Percentiles rank a stretch among this genome's conserved stretches.
phyloP scores from a whole-genome alignment of 2,888 invertebrate species.

The Drosophila austrosaltans region DNA sequence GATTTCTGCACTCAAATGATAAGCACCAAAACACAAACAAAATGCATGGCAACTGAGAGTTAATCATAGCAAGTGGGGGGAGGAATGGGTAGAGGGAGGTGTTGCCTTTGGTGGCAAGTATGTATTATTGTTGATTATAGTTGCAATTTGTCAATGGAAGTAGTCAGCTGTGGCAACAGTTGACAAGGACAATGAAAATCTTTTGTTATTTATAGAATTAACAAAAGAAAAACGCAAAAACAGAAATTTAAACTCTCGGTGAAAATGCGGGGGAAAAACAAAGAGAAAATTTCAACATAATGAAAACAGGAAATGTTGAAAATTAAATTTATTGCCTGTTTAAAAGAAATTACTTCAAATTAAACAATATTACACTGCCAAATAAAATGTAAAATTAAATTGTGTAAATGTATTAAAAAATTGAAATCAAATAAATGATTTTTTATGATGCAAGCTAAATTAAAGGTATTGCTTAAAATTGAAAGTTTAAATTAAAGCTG shows the following conservation, averaged over 20 bases:
- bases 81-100: too few species aligned
- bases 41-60: conserved; percentile 32
- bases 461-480: too few species aligned
- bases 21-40: conserved; percentile 49
- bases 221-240: not conserved
- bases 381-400: not conserved
- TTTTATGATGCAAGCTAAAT: too few species aligned
- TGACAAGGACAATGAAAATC: conserved; percentile 67
- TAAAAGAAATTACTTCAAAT: not conserved
- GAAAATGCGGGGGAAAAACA: not conserved
- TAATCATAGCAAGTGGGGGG: not conserved
- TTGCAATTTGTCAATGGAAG: conserved; percentile 65
- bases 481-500: too few species aligned
- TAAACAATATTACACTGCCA: conserved; percentile 6
- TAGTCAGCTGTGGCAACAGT: conserved; percentile 27
- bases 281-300: conserved; percentile 2
- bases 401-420: too few species aligned
- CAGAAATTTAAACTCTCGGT: not conserved
- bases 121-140: conserved; percentile 57
- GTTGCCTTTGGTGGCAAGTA: conserved; percentile 1
- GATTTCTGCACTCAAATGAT: conserved; percentile 62
- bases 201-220: conserved; percentile 12
- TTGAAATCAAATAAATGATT: too few species aligned
- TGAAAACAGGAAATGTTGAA: conserved; percentile 13
- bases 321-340: conserved; percentile 8